A percentile compares a stretch with the other conserved stretches of the same genome.
These are phyloP conservation scores for Magallana ariakensis DNA, from an alignment of 1,140 invertebrate genomes.

Conservation along the genomic window DNA sequence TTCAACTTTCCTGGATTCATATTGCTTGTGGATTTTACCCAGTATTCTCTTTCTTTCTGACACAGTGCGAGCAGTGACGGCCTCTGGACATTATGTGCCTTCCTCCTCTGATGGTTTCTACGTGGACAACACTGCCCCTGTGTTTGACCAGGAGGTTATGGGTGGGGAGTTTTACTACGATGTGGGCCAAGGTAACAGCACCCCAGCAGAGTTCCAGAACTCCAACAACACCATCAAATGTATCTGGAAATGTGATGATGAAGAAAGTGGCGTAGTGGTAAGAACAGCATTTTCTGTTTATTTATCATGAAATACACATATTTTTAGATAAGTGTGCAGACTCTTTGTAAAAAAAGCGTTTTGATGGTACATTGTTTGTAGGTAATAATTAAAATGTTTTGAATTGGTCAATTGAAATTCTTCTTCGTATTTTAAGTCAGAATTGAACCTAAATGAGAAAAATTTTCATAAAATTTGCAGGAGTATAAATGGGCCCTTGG, in stretches of 20 bases:
- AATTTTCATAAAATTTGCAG: constrained; percentile 26
- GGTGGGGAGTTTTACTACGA: constrained; percentile 60
- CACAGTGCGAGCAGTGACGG: constrained; percentile 60
- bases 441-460: neutral
- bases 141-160: constrained; percentile 54
- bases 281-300: neutral
- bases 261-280: constrained; percentile 61
- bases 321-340: neutral
- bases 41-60: too few species aligned
- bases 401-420: neutral
- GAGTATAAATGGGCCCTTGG: constrained; percentile 64
- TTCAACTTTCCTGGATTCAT: neutral
- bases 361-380: neutral
- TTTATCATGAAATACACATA: neutral
- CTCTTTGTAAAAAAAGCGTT: neutral
- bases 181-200: constrained; percentile 58
- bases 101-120: constrained; percentile 62
- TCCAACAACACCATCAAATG: constrained; percentile 65
- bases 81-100: constrained; percentile 53
- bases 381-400: too few species aligned
- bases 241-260: constrained; percentile 63
- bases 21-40: too few species aligned
- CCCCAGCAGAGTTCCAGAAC: constrained; percentile 57
- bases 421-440: neutral
- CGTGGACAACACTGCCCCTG: constrained; percentile 61